Base-by-base conservation (phyloP, 2,797 vertebrate genomes). In the Danio aesculapii region DNA sequence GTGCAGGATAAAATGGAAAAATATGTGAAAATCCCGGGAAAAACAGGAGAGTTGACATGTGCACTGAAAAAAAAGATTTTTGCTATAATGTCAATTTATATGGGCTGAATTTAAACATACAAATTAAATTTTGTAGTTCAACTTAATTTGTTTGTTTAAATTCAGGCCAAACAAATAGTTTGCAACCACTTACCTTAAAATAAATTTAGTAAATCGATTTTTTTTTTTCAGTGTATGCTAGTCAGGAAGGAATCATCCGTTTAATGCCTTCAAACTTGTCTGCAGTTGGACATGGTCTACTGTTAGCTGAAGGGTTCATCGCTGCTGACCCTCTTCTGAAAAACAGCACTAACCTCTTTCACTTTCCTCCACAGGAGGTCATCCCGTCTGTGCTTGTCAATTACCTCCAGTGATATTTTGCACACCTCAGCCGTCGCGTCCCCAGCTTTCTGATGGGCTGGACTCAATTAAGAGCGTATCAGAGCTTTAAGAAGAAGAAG, bases 381-480 rank as follows among this genome's bases (percentile, higher is more conserved):
- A 81, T 30, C 44, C 10, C 8, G 72, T 76, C 66, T 61, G 61
- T 13, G 47, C 67, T 57, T 52, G 66, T 81, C 84, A 74, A 67
- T 84, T 82, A 75, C 62, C 75, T 82, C 57, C 75, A 19, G 78
- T 68, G 77, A 80, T 79, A 47, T 81, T 86, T 69, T 67, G 78
- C 52, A 10, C 53, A 69, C 79, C 74, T 85, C 4, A 12, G 75
- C 55, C 80, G 30, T 30, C 30, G 30, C 30, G 30, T 30, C 30
- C 3, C 30, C 71, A 43, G n/a, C 77, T 76, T 58, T 78, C 61
- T 77, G n/a, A 72, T 19, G 70, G 88, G 88, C 86, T 81, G 82
- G 87, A 92, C 85, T 90, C 89, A 90, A 91, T 92, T 91, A 91
- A 92, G 90, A 91, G 92, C 87, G 83, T 86, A 91, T 90, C 90